phyloP scores from a whole-genome alignment of 2,888 invertebrate genomes.

The Microctonus hyperodae region DNA sequence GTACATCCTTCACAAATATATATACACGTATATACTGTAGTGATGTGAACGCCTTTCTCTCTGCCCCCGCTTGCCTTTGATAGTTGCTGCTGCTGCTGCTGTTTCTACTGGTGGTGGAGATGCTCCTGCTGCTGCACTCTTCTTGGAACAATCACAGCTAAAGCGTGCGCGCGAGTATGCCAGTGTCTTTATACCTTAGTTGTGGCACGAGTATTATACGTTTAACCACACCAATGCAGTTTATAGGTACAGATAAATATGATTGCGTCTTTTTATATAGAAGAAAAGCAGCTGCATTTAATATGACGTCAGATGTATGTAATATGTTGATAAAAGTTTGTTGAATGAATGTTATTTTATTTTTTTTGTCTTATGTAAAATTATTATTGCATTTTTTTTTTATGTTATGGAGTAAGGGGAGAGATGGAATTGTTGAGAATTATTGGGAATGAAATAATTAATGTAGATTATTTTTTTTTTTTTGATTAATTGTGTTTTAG shows the following conservation, averaged over 20 bases:
- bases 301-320: neutral
- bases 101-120: conserved; percentile 17
- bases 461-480: neutral
- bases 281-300: conserved; percentile 1
- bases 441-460: conserved; percentile 23
- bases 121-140: conserved; percentile 33
- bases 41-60: conserved; percentile 26
- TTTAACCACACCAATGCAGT: conserved; percentile 39
- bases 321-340: neutral
- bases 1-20: too few relatives aligned
- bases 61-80: conserved; percentile 28
- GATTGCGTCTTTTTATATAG: conserved; percentile 32
- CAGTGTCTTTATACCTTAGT: conserved; percentile 16
- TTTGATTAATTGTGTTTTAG: conserved; percentile 10
- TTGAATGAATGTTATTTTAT: neutral
- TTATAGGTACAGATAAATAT: too few relatives aligned
- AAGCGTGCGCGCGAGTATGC: conserved; percentile 39
- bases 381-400: neutral
- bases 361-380: neutral
- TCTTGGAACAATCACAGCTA: conserved; percentile 54
- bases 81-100: conserved; percentile 12
- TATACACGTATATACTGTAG: too few relatives aligned
- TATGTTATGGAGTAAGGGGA: neutral
- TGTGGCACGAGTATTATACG: conserved; percentile 48
- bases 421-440: conserved; percentile 10